phyloP scores from a whole-genome alignment of 2,797 vertebrate genomes.

The Cyprinella venusta region DNA sequence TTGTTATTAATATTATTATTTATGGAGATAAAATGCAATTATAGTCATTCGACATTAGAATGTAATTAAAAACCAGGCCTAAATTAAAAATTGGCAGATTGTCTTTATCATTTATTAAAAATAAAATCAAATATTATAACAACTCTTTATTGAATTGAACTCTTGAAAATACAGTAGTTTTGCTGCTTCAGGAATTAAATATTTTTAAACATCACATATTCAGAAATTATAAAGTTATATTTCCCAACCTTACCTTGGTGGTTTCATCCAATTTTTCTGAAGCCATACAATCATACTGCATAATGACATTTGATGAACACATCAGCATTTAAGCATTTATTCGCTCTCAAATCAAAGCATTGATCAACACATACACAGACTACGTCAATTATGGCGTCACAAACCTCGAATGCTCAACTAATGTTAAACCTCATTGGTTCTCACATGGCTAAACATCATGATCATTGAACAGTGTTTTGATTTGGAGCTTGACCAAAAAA shows the following conservation, averaged over 20 bases:
- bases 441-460: neutral
- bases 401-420: neutral
- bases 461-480: neutral
- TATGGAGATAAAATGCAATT: neutral
- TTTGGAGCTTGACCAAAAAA: neutral
- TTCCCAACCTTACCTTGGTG: neutral
- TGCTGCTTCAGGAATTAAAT: neutral
- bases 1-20: neutral
- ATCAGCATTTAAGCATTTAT: neutral
- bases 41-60: neutral
- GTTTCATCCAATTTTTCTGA: neutral
- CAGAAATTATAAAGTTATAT: neutral
- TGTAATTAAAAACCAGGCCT: neutral
- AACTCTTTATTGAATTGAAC: neutral
- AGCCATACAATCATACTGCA: neutral
- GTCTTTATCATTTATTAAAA: too few relatives aligned
- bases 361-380: neutral
- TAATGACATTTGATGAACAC: neutral
- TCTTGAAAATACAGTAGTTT: neutral
- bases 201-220: neutral
- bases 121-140: neutral
- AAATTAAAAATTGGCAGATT: neutral
- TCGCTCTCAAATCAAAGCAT: neutral
- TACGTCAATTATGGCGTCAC: neutral
- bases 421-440: conserved; percentile 1